Conservation (phyloP, 2,113 vertebrate genomes). For the Verasper variegatus region DNA sequence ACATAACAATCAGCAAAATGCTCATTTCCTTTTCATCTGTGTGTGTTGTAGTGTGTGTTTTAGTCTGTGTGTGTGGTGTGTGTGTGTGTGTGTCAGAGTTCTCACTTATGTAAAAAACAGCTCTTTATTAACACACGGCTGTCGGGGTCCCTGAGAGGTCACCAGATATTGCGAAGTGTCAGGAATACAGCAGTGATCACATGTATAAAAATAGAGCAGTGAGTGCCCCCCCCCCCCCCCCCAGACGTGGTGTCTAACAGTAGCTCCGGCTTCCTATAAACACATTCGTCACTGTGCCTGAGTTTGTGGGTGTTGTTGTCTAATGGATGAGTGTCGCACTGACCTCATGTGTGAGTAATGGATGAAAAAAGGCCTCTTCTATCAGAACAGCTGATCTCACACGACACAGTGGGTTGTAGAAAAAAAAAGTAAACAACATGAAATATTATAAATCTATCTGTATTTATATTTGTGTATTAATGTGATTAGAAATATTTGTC, state of each 20-base stretch:
- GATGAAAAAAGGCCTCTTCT: slow-evolving; percentile 6
- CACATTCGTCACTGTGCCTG: slow-evolving; percentile 52
- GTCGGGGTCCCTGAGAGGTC: slow-evolving; percentile 52
- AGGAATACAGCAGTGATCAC: slow-evolving; percentile 35
- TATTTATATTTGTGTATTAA: background rate
- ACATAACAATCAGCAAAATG: slow-evolving; percentile 10
- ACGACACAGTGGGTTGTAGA: background rate
- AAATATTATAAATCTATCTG: background rate
- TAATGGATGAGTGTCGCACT: slow-evolving; percentile 23
- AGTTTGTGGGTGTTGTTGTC: slow-evolving; percentile 39
- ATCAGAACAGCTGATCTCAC: slow-evolving; percentile 30
- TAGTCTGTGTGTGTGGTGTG: background rate
- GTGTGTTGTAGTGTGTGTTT: background rate
- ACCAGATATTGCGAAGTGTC: slow-evolving; percentile 53
- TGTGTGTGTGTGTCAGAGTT: background rate
- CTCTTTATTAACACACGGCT: slow-evolving; percentile 33
- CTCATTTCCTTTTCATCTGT: slow-evolving; percentile 21
- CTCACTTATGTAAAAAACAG: slow-evolving; percentile 23
- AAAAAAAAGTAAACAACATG: background rate
- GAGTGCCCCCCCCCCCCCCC: slow-evolving; percentile 2
- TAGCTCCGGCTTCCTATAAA: slow-evolving; percentile 43
- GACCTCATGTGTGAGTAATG: slow-evolving; percentile 55
- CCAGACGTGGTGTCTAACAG: slow-evolving; percentile 24
- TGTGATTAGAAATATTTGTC: too few relatives aligned
- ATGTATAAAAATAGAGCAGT: slow-evolving; percentile 48